These are phyloP conservation scores for Sarcophaga variegata DNA, from an alignment of 2,888 invertebrate genomes.

Conservation along the genomic window DNA sequence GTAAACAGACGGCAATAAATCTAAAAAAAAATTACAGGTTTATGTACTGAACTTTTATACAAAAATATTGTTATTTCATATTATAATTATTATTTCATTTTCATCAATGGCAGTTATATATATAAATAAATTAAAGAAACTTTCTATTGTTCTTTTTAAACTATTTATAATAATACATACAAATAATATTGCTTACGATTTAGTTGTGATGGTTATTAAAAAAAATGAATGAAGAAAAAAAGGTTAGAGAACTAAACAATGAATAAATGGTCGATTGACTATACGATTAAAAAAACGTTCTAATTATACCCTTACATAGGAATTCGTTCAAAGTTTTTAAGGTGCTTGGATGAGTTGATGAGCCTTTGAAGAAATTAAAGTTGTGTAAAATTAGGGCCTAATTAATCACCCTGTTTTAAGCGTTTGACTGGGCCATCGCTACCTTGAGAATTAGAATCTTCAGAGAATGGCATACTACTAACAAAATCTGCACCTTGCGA, in stretches of 20 bases:
- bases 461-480: conserved; percentile 93
- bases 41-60: conserved; percentile 20
- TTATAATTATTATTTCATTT: conserved; percentile 15
- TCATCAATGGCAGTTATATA: conserved; percentile 53
- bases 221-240: neutral
- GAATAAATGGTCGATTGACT: neutral
- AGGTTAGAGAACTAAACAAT: neutral
- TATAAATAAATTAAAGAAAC: conserved; percentile 20
- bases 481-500: conserved; percentile 94
- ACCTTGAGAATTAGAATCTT: conserved; percentile 95
- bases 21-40: conserved; percentile 12
- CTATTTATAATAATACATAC: conserved; percentile 56
- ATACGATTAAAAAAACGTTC: neutral
- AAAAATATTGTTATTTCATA: neutral
- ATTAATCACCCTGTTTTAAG: conserved; percentile 86
- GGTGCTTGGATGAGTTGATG: conserved; percentile 4
- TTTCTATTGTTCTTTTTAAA: conserved; percentile 8
- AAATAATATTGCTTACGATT: conserved; percentile 48
- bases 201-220: conserved; percentile 1
- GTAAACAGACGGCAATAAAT: conserved; percentile 20
- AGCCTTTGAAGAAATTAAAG: conserved; percentile 4
- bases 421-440: conserved; percentile 90
- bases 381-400: conserved; percentile 9
- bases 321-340: conserved; percentile 8
- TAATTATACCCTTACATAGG: neutral